Evolutionary conservation across 1,140 invertebrate genomes (phyloP), one percentile per base, ranked within the genome.

Genomic region (Caenorhabditis inopinata): DNA sequence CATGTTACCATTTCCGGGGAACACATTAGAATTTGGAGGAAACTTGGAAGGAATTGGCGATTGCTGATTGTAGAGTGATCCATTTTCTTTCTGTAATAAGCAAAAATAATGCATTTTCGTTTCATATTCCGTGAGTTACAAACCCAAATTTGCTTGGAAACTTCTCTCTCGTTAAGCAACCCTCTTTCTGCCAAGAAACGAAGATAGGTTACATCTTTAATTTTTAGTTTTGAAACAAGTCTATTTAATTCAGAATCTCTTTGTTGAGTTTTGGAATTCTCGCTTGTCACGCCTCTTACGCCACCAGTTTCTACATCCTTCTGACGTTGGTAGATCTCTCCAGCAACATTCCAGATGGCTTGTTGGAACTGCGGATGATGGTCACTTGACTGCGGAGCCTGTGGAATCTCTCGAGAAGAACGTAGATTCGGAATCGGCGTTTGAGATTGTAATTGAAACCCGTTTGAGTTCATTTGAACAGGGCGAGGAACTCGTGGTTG

Each of bases 311-410:
- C 58, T 68, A 68, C 38, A 16, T 68, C 58, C 16, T 68, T 68
- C n/a, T 68, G 58, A 38, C 58, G 58, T 21, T 68, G 58, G 38
- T 68, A 68, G 7, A 68, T 35, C 16, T 68, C 58, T 1, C 58
- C 58, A 38, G 58, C 58, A 5, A 68, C 58, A 68, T 68, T 68
- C 58, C 58, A 68, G 12, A 35, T 38, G 5, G 58, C 58, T 38
- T 35, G 58, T 21, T 68, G 58, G 12, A 68, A 32, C 0, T 9
- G 51, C 9, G 25, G 58, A 18, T 9, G 51, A 2, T 9, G 51
- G 0, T 32, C 38, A 14, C 38, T 14, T n/a, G n/a, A n/a, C n/a
- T n/a, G n/a, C n/a, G n/a, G n/a, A n/a, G n/a, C n/a, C n/a, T n/a
- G n/a, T n/a, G n/a, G n/a, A 14, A 42, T 14, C 38, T 42, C 38